phyloP scores from a whole-genome alignment of 2,113 vertebrate species.

The Merops nubicus region DNA sequence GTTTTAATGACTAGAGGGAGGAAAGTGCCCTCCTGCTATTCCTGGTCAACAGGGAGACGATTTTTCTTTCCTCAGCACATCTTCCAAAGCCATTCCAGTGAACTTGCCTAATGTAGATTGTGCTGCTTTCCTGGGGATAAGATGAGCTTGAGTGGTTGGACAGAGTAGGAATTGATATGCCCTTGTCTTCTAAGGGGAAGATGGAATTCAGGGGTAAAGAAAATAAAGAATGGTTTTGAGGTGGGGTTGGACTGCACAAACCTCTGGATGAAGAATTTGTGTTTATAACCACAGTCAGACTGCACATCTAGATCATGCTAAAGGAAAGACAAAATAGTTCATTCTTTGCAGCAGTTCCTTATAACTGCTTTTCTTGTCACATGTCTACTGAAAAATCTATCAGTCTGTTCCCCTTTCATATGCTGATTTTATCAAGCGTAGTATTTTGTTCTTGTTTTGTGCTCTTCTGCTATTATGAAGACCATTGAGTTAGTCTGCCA shows the following conservation, averaged over 20 bases:
- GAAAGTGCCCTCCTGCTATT: background rate
- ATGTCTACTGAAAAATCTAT: background rate
- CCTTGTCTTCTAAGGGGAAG: background rate
- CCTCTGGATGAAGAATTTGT: background rate
- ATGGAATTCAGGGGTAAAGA: background rate
- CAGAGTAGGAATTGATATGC: background rate
- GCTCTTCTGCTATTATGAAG: background rate
- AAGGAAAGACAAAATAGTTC: background rate
- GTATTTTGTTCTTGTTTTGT: background rate
- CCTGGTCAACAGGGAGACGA: fast-evolving
- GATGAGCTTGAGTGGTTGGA: background rate
- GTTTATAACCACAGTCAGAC: background rate
- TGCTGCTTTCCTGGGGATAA: background rate
- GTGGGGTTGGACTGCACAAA: background rate
- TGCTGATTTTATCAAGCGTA: background rate
- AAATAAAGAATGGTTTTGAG: background rate
- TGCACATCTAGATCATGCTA: background rate
- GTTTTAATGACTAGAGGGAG: background rate
- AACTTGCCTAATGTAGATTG: background rate
- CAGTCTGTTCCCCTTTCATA: background rate
- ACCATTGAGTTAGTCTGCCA: background rate
- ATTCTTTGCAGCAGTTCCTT: background rate
- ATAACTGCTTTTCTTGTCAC: background rate
- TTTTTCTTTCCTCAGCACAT: background rate
- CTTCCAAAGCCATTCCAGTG: background rate